Base-by-base conservation (phyloP, 2,888 invertebrate species). In the Trilocha varians region DNA sequence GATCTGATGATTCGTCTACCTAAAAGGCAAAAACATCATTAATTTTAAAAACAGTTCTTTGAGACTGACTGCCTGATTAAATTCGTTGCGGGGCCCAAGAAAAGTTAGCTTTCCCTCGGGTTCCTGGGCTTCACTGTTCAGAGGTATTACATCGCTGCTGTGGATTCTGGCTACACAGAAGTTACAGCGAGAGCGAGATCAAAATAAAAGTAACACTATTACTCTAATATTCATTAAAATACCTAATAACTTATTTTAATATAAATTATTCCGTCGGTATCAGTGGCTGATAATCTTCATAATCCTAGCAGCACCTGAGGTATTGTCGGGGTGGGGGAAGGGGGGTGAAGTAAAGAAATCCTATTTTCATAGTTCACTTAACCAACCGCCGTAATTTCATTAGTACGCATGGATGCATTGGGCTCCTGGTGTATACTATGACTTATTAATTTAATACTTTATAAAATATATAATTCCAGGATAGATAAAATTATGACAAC, bases 321-420 rank as follows among this genome's bases (percentile, higher is more conserved):
- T 52, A 58, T 51, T 49, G 54, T 49, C 40, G 48, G 41, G 36
- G 50, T 40, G 45, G 49, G 46, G 52, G 52, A 53, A 49, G 57
- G 57, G 51, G 55, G 59, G 59, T 55, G 57, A 48, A 25, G 59
- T 53, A 75, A 79, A 82, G 79, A 80, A 84, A 85, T 83, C 82
- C 82, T 82, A 82, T 83, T 84, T 83, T 85, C 83, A 84, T 84
- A 84, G 83, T 84, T 85, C 83, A 83, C 74, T 85, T 76, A 71
- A 74, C 79, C 64, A 64, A 67, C 71, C 75, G 72, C 62, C 70
- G 69, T 85, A 78, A 85, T 82, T 78, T 78, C 52, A 79, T 85
- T 82, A 80, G 47, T 56, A 70, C 79, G 84, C 80, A 66, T 74
- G 78, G 66, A 33, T 62, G 82, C 70, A 74, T 74, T 70, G 73